Base-by-base conservation (phyloP, 2,797 vertebrate species). In the Spondyliosoma cantharus region DNA sequence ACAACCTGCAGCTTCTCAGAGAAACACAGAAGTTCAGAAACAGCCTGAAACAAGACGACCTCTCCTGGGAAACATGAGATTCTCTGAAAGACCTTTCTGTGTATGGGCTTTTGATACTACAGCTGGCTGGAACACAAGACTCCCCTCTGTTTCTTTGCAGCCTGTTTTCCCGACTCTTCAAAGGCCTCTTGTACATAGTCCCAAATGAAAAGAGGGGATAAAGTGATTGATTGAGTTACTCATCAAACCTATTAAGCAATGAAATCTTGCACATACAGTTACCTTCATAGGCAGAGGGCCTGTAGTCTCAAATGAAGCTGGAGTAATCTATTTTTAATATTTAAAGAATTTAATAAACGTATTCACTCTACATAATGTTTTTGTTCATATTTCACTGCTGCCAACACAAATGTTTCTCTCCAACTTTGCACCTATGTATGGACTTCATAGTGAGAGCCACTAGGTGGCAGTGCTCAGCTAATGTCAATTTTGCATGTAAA, bases 61-160 rank as follows among this genome's bases (percentile, higher is more conserved):
- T 97, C 48, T 86, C 85, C 67, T 99, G 96, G 97, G 95, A 97
- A 88, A 89, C 95, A 46, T 96, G 87, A 94, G 79, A 19, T 48
- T 67, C 43, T 64, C 71, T 65, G 52, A 50, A 62, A 63, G 74
- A 71, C 25, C 12, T 11, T 59, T 78, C 50, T 59, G 5, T 29
- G 29, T 56, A 17, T 5, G 1, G 58, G 24, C 52, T 75, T 37
- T 76, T 87, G 59, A 84, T 78, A 8, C 48, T 25, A 57, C 76
- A 76, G 80, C 83, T 84, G 76, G 22, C 61, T 48, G 3, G 75
- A 74, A 53, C 37, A 65, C 64, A 59, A 29, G n/a, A 68, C 60
- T 49, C 49, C 42, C 12, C 25, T 48, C 14, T 17, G 54, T 50
- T 50, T 48, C 25, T 24, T 48, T 15, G 32, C 16, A 24, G 62